A percentile compares a stretch with the other conserved stretches of the same genome.
phyloP scores from a whole-genome alignment of 2,888 invertebrate genomes.

The Zaprionus obscuricornis region DNA sequence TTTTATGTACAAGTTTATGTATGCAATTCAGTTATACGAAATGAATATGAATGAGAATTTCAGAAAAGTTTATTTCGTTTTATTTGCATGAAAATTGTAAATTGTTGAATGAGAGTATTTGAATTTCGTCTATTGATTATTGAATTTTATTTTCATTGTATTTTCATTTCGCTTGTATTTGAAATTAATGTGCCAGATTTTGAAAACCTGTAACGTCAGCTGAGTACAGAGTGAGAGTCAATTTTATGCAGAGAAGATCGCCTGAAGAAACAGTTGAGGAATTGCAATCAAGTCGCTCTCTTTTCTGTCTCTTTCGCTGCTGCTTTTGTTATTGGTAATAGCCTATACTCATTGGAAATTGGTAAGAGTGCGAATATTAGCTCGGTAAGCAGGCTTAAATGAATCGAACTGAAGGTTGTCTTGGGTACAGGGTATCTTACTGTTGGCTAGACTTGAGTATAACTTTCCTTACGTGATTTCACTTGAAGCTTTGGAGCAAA shows the following conservation, averaged over 20 bases:
- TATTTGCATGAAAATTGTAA: no score
- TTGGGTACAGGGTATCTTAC: no score
- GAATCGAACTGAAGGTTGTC: no score
- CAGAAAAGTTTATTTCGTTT: no score
- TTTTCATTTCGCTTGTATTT: constrained; percentile 70
- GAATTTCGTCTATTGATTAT: constrained; percentile 1
- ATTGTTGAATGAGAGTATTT: constrained; percentile 34
- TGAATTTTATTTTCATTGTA: constrained; percentile 44
- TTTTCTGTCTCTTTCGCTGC: constrained; percentile 1
- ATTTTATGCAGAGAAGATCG: constrained; percentile 53
- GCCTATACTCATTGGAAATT: no score
- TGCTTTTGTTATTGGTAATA: constrained; percentile 31
- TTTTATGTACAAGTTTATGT: no score
- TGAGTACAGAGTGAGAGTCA: constrained; percentile 35
- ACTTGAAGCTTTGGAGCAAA: constrained; percentile 48
- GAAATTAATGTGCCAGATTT: constrained; percentile 77
- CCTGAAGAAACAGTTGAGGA: constrained; percentile 51
- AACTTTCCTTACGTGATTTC: no score
- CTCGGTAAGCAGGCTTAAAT: no score
- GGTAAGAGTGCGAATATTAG: no score
- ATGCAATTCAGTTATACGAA: no score
- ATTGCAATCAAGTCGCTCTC: constrained; percentile 56
- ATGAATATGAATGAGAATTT: no score
- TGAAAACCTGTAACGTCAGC: constrained; percentile 76
- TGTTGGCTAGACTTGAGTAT: no score